These are phyloP conservation scores for Camarhynchus parvulus DNA, from an alignment of 2,113 vertebrate genomes.

Conservation along the genomic window DNA sequence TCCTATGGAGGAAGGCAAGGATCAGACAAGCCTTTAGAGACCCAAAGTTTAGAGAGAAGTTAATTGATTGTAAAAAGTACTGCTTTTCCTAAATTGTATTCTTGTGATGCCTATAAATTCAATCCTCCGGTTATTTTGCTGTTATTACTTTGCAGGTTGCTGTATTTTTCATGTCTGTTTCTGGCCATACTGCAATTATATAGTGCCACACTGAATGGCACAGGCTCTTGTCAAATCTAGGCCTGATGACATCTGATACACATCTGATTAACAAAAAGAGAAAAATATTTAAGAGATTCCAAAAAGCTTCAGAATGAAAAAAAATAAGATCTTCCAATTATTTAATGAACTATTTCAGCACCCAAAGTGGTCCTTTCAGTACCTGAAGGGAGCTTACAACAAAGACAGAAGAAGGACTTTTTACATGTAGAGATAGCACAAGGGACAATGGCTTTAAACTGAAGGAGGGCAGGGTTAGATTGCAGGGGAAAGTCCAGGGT, in stretches of 20 bases:
- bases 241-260: neutral
- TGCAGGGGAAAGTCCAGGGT: neutral
- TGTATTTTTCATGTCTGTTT: neutral
- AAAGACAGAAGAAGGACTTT: neutral
- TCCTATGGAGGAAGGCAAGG: neutral
- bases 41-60: neutral
- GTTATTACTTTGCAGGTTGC: neutral
- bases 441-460: neutral
- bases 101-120: neutral
- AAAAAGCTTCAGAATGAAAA: neutral
- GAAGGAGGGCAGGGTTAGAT: neutral
- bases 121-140: neutral
- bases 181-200: neutral
- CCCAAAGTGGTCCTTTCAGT: accelerated
- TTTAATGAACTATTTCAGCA: neutral
- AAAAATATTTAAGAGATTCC: neutral
- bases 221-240: neutral
- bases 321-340: neutral
- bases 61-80: neutral
- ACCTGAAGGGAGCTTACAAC: neutral
- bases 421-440: accelerated
- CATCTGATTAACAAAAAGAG: neutral
- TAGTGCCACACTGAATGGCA: neutral
- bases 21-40: neutral
- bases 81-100: neutral